Base-by-base conservation (phyloP, 2,888 invertebrate species). In the Brachyptera risi region DNA sequence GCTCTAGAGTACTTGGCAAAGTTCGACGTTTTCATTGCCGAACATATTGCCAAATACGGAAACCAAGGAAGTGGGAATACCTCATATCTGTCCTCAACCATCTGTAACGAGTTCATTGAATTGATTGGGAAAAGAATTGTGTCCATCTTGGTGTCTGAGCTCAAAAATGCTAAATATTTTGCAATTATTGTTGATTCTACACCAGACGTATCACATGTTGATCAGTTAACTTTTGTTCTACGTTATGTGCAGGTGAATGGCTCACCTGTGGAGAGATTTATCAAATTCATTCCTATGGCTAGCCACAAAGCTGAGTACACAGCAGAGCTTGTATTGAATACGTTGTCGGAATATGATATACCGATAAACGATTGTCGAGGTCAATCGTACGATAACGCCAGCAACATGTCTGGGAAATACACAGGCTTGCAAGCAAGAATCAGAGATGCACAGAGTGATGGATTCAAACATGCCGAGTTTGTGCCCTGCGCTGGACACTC, bases 121-220 rank as follows among this genome's bases (percentile, higher is more conserved):
- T 19, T 58, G 7, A 44, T 58, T 27, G 26, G 26, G 5, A 44
- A 9, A 17, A 24, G 15, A 27, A 15, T 58, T 11, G 27, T 27
- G 17, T 7, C 13, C 42, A 24, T 24, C 24, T 38, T 58, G n/a
- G 15, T 44, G 7, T 24, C 15, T 19, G 37, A 26, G n/a, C 5
- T 58, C 11, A 58, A 58, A 23, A 44, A 27, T 27, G 31, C 50
- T 2, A 60, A 63, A 57, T 56, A 58, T 54, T 61, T 56, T 58
- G 59, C 61, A 44, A 21, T 60, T 19, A 56, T 54, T 42, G 44
- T 59, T 11, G 63, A 64, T 61, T 50, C 58, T 19, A 60, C 60
- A 15, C 61, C 58, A 24, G 62, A 65, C 47, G 63, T 63, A 27
- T 59, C 58, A 5, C 63, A 63, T 15, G 57, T 64, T 24, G 65